Conservation (phyloP, 2,113 vertebrate species). For the Corythoichthys intestinalis region DNA sequence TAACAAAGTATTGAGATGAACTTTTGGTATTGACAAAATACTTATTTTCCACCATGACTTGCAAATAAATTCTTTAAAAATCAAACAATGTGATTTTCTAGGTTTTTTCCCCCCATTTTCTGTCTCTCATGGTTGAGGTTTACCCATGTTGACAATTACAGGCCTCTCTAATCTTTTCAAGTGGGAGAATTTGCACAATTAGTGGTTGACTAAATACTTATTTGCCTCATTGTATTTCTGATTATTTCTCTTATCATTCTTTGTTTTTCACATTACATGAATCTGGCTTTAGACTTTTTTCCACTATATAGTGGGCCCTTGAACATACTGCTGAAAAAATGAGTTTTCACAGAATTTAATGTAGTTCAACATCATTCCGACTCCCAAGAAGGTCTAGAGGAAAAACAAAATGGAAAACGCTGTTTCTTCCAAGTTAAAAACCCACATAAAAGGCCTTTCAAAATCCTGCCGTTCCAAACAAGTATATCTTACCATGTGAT, state of each 20-base stretch:
- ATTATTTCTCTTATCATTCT: neutral
- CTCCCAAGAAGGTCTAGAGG: neutral
- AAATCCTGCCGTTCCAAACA: neutral
- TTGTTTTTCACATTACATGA: neutral
- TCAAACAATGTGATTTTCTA: too few species aligned
- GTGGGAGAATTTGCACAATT: too few species aligned
- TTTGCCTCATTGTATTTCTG: neutral
- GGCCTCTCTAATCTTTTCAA: too few species aligned
- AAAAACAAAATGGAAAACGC: neutral
- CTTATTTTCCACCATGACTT: too few species aligned
- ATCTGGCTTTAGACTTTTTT: neutral
- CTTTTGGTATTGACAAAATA: too few species aligned
- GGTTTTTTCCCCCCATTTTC: too few species aligned
- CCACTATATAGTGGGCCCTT: neutral
- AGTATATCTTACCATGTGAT: neutral
- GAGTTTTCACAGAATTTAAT: neutral
- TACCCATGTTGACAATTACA: too few species aligned
- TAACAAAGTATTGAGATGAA: too few species aligned
- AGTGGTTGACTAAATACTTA: too few species aligned
- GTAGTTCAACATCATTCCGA: neutral
- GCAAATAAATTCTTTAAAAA: too few species aligned
- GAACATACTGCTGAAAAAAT: neutral
- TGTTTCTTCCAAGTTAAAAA: neutral
- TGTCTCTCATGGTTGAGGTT: too few species aligned
- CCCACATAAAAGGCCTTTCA: neutral